phyloP scores from a whole-genome alignment of 2,113 vertebrate genomes.

The Saccopteryx bilineata region DNA sequence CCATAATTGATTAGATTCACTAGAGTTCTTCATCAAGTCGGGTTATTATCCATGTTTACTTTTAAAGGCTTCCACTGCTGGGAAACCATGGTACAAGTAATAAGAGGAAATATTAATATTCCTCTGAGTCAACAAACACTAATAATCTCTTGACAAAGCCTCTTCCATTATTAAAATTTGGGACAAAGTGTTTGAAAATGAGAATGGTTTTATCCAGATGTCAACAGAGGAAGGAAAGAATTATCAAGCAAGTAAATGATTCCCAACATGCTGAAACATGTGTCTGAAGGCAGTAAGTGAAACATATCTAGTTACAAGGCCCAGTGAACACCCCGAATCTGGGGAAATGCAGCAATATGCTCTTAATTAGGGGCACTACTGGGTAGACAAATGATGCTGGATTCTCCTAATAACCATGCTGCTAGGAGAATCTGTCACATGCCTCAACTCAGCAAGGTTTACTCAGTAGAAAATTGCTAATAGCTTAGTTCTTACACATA shows the following conservation, averaged over 20 bases:
- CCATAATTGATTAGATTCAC: conserved; percentile 73
- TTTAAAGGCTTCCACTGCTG: conserved; percentile 59
- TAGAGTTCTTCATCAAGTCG: conserved; percentile 68
- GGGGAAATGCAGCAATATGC: conserved; percentile 58
- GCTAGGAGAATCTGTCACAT: conserved; percentile 16
- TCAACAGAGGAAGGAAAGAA: conserved; percentile 66
- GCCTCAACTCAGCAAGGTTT: conserved; percentile 48
- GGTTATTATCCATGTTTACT: conserved; percentile 66
- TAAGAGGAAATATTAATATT: conserved; percentile 72
- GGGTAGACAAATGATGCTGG: conserved; percentile 53
- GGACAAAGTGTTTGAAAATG: conserved; percentile 73
- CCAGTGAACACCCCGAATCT: conserved; percentile 61
- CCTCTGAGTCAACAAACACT: conserved; percentile 67
- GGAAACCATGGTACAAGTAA: conserved; percentile 61
- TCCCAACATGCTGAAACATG: conserved; percentile 62
- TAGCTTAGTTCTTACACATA: conserved; percentile 25
- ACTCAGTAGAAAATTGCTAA: conserved; percentile 52
- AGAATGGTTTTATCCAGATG: conserved; percentile 79
- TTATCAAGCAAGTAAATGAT: conserved; percentile 70
- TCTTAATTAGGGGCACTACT: conserved; percentile 67
- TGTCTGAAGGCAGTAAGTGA: conserved; percentile 71
- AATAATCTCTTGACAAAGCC: conserved; percentile 59
- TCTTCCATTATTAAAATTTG: conserved; percentile 71
- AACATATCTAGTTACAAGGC: conserved; percentile 67
- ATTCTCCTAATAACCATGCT: conserved; percentile 48